Conservation (phyloP, 2,888 invertebrate genomes). For the Eilema depressum region DNA sequence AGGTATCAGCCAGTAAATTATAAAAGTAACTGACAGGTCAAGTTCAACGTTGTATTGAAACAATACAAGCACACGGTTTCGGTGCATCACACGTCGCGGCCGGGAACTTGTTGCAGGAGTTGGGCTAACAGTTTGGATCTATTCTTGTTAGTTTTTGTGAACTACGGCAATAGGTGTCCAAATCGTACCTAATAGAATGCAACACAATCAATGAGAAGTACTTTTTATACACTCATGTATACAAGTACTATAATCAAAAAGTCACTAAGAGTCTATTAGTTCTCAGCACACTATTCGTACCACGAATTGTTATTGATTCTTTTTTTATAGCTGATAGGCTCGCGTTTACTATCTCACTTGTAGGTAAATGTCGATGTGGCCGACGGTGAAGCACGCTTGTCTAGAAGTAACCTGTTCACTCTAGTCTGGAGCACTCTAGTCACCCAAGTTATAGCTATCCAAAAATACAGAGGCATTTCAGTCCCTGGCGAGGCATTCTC, state of each 20-base stretch:
- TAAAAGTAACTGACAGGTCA: background rate
- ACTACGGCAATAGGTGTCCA: background rate
- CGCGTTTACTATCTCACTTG: too few species aligned
- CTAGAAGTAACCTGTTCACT: too few species aligned
- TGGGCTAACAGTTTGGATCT: background rate
- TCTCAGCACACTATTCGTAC: background rate
- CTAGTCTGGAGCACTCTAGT: too few species aligned
- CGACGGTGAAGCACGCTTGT: too few species aligned
- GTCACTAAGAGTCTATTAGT: background rate
- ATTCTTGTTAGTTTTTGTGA: background rate
- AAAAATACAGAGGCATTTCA: too few species aligned
- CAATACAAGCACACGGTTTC: too few species aligned
- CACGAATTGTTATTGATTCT: background rate
- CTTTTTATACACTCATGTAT: background rate
- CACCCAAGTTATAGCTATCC: too few species aligned
- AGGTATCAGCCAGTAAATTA: background rate
- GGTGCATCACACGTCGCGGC: too few species aligned
- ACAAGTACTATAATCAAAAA: background rate
- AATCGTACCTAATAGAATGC: background rate
- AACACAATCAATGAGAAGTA: background rate
- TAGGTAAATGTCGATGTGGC: too few species aligned
- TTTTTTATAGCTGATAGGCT: too few species aligned
- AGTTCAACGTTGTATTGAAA: background rate
- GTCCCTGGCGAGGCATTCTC: too few species aligned
- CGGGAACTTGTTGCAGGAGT: too few species aligned